Conservation (phyloP, 2,888 invertebrate genomes). For the Tenthredo distinguenda region DNA sequence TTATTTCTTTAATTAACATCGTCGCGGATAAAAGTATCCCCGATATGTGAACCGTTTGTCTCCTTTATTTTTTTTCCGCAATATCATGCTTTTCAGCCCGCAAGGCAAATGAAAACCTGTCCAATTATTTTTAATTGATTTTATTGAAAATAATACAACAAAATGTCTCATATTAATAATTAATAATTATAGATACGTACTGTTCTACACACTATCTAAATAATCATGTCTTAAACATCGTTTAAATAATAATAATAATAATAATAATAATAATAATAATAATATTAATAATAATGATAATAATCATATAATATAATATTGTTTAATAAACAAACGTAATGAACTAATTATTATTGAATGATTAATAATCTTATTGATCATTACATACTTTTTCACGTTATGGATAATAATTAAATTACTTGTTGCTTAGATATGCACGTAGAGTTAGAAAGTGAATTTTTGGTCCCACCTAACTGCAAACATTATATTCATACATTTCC, state of each 20-base stretch:
- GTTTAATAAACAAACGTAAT: constrained; percentile 77
- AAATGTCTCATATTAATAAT: constrained; percentile 75
- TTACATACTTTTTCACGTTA: constrained; percentile 74
- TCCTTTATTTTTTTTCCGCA: background rate
- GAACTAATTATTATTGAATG: constrained; percentile 68
- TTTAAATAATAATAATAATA: constrained; percentile 75
- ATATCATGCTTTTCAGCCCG: background rate
- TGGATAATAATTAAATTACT: constrained; percentile 77
- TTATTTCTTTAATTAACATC: background rate
- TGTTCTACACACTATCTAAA: constrained; percentile 70
- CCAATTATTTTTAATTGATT: constrained; percentile 76
- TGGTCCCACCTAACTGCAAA: constrained; percentile 79
- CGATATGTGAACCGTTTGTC: background rate
- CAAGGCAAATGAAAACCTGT: constrained; percentile 58
- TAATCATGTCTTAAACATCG: constrained; percentile 75
- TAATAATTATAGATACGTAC: constrained; percentile 36
- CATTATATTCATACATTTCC: constrained; percentile 76
- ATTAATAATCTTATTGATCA: constrained; percentile 64
- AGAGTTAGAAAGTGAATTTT: constrained; percentile 78
- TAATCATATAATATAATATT: constrained; percentile 74
- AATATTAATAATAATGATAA: constrained; percentile 68
- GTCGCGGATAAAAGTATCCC: background rate
- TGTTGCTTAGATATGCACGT: constrained; percentile 77
- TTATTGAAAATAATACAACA: constrained; percentile 79
- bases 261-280: constrained; percentile 68